Percentiles rank a stretch among this genome's conserved stretches.
phyloP scores from a whole-genome alignment of 1,140 invertebrate species.

The Drosophila erecta region DNA sequence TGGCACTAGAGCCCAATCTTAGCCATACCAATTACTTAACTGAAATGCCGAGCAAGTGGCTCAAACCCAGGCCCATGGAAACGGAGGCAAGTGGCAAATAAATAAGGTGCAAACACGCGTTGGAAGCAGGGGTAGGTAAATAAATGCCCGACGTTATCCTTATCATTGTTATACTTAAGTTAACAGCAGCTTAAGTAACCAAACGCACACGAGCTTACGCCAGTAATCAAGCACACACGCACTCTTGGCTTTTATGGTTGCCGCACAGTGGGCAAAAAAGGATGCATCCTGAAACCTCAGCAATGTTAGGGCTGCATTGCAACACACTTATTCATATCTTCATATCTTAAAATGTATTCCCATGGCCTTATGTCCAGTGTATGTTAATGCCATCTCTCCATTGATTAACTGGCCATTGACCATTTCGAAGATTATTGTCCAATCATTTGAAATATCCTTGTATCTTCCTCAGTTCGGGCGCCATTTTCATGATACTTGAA shows the following conservation, averaged over 20 bases:
- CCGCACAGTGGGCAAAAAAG: slow-evolving; percentile 38
- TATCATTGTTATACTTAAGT: slow-evolving; percentile 82
- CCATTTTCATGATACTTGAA: too few relatives aligned
- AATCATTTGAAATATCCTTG: too few relatives aligned
- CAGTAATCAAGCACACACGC: slow-evolving; percentile 66
- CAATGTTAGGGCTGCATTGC: too few relatives aligned
- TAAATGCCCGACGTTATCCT: slow-evolving; percentile 73
- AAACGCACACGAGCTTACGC: slow-evolving; percentile 38
- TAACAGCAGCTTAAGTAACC: slow-evolving; percentile 77
- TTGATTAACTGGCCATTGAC: too few relatives aligned
- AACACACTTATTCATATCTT: too few relatives aligned
- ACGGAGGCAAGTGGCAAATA: slow-evolving; percentile 51
- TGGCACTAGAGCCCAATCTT: slow-evolving; percentile 35
- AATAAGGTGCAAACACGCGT: slow-evolving; percentile 73
- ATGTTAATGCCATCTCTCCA: too few relatives aligned
- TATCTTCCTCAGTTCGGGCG: too few relatives aligned
- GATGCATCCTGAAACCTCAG: too few relatives aligned
- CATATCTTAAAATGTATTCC: too few relatives aligned
- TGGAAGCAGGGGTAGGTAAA: slow-evolving; percentile 26
- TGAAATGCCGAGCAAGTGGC: slow-evolving; percentile 66
- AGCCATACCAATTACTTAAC: slow-evolving; percentile 75
- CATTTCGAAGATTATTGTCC: too few relatives aligned
- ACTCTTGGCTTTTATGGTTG: slow-evolving; percentile 32
- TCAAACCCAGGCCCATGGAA: slow-evolving; percentile 9
- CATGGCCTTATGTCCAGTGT: too few relatives aligned